Evolutionary conservation across 2,113 vertebrate species (phyloP), one percentile per base, ranked within the genome.

Genomic region (Crotalus helleri): DNA sequence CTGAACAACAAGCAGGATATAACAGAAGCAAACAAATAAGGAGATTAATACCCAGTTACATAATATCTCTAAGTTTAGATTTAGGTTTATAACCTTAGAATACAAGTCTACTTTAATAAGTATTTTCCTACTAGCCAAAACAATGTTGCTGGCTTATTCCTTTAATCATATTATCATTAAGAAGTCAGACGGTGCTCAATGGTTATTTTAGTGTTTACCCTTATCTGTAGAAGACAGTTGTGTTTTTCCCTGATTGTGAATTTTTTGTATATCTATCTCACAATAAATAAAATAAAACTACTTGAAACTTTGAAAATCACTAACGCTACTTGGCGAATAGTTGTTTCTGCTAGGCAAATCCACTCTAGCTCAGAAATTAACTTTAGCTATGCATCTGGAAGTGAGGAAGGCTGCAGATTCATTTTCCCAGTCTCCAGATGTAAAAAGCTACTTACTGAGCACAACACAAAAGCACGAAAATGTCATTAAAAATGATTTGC

Each of bases 361-460:
- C 33, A 89, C n/a, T n/a, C 11, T 9, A 12, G 39, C 0, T 17
- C 57, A 88, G 21, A 55, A n/a, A 15, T 92, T 90, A 91, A 91
- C 23, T 92, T 89, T 53, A 87, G 51, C 26, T 88, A 26, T 4
- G 10, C 23, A 15, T 9, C 1, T 53, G 29, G 74, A 39, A 64
- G 33, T 19, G 9, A 21, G 4, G 23, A 64, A 69, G 53, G 90
- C 88, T 87, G 69, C 44, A 91, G 89, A 93, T 33, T 10, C 15
- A 0, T 90, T 44, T 58, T 85, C 94, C n/a, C 58, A 88, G 88
- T 33, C 10, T 51, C 5, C 61, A 64, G 11, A n/a, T 33, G 29
- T 90, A n/a, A 64, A 93, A 87, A 94, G 90, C 87, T 94, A 90
- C 59, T 90, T 90, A 93, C 46, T 51, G 61, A 93, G 49, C 39